Base-by-base conservation (phyloP, 92 coral and sea anemone genomes). In the Paramuricea clavata region DNA sequence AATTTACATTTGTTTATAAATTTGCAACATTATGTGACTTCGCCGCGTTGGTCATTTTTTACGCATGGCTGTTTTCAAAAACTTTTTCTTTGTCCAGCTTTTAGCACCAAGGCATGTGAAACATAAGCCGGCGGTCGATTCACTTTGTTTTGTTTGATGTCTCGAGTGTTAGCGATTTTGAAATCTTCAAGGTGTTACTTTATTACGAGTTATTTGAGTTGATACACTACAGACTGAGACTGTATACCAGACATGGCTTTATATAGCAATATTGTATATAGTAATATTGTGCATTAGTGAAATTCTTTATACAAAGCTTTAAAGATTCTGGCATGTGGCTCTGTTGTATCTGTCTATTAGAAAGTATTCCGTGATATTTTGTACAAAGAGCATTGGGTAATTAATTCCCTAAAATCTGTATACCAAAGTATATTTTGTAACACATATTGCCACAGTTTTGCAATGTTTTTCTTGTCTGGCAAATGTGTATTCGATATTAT, bases 61-160 rank as follows among this genome's bases (percentile, higher is more conserved):
- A 25, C 30, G 15, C 31, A 19, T 25, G 35, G 1, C 9, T 1
- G 35, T 61, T 30, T 23, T 56, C 64, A 35, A 15, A 30, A 15
- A 2, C 12, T 1, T 15, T 26, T 26, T 23, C 25, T 35, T 67
- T 30, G 76, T 21, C 7, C 49, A n/a, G 76, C 76, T 69, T 69
- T n/a, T 36, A 25, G 44, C 41, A 67, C 1, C 12, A 11, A 74
- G 27, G 36, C 81, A 74, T 78, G 39, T 78, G 83, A 52, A 76
- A 78, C 83, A 31, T 78, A 78, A 78, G 59, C 81, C 81, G 81
- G 32, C 34, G 26, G 76, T 33, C 52, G 17, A 76, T 22, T 36
- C 23, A 9, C 43, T 11, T 78, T 54, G 83, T 27, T 44, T 74
- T 72, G 32, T 72, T 74, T 41, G 59, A 44, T 34, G 57, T 41